Conservation (phyloP, 2,113 vertebrate species). For the Muntiacus muntjak region DNA sequence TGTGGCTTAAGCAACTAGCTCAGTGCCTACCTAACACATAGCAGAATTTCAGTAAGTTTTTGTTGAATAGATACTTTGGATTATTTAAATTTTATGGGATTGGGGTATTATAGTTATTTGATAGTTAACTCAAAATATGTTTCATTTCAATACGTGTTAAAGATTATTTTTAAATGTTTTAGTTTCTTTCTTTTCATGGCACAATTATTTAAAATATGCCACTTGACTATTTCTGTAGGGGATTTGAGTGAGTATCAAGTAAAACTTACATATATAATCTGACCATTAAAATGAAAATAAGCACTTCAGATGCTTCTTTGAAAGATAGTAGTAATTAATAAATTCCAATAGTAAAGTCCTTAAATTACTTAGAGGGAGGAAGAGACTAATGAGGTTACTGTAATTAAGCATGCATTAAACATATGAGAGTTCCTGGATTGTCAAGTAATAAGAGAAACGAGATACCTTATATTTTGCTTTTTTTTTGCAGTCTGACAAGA, state of each 20-base stretch:
- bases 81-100: not conserved
- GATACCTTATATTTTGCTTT: not conserved
- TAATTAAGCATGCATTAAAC: not conserved
- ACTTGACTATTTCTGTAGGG: not conserved
- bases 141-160: not conserved
- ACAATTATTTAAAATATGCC: constrained; percentile 1
- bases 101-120: not conserved
- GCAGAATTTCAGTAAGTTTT: not conserved
- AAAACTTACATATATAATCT: not conserved
- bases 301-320: not conserved
- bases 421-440: constrained; percentile 17
- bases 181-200: not conserved
- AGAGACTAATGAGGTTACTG: not conserved
- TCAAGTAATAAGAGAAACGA: not conserved
- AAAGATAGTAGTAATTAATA: not conserved
- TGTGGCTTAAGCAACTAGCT: not conserved
- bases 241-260: not conserved
- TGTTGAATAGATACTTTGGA: not conserved
- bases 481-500: not conserved
- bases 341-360: not conserved
- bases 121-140: not conserved
- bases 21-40: not conserved
- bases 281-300: not conserved
- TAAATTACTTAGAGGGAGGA: not conserved
- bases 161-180: not conserved